Percentiles rank a stretch among this genome's conserved stretches.
phyloP scores from a whole-genome alignment of 1,140 invertebrate genomes.

The Bombus turneri region DNA sequence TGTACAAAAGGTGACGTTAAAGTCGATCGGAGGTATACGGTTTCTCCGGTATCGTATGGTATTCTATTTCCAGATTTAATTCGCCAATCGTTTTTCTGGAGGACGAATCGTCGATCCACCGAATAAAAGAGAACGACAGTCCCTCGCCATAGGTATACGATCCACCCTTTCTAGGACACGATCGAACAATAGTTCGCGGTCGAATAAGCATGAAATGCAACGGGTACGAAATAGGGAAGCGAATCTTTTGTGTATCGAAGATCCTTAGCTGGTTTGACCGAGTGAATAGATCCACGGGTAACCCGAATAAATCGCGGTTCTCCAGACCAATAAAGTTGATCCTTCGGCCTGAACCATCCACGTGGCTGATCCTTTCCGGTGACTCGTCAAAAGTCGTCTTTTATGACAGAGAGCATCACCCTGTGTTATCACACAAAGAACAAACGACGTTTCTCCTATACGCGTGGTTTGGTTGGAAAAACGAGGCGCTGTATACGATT shows the following conservation, averaged over 20 bases:
- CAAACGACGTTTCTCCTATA: conserved; percentile 28
- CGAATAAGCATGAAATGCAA: conserved; percentile 59
- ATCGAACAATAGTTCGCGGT: conserved; percentile 62
- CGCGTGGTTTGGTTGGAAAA: conserved; percentile 31
- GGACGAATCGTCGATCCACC: background rate
- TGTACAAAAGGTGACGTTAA: background rate
- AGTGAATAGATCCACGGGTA: conserved; percentile 55
- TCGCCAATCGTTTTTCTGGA: background rate
- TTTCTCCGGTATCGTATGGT: conserved; percentile 11
- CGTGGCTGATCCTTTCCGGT: conserved; percentile 38
- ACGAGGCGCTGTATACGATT: conserved; percentile 6
- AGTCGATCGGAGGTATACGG: conserved; percentile 12
- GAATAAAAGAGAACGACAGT: conserved; percentile 40
- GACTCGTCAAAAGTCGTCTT: conserved; percentile 57
- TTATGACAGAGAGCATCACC: conserved; percentile 24
- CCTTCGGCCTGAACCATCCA: conserved; percentile 38
- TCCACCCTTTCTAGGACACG: background rate
- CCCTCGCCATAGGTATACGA: conserved; percentile 21
- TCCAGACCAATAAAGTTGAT: conserved; percentile 58
- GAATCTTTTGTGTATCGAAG: conserved; percentile 66
- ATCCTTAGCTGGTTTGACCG: conserved; percentile 44
- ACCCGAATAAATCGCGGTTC: conserved; percentile 66
- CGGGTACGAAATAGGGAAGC: conserved; percentile 60
- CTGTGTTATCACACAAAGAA: conserved; percentile 55
- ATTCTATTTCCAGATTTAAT: conserved; percentile 39